Percentiles rank a stretch among this genome's conserved stretches.
These are phyloP conservation scores for Lepidotrigona ventralis DNA, from an alignment of 1,140 invertebrate genomes.

Conservation along the genomic window DNA sequence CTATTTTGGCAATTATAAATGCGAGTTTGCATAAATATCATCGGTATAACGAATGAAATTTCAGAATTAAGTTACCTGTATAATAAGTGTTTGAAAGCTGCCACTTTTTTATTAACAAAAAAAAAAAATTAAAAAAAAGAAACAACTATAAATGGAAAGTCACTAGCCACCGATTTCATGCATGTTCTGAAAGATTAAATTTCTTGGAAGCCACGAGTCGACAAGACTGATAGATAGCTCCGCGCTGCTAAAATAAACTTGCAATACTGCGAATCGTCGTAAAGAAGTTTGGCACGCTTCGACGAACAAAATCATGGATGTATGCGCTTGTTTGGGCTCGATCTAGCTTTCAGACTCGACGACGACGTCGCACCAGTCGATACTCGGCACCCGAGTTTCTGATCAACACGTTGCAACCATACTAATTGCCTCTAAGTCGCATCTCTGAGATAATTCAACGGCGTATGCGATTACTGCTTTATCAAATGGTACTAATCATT, in stretches of 20 bases:
- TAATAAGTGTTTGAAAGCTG: too few relatives aligned
- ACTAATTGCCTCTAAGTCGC: too few relatives aligned
- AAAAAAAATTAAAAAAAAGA: neutral
- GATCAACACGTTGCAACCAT: too few relatives aligned
- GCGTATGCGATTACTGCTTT: too few relatives aligned
- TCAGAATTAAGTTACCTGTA: too few relatives aligned
- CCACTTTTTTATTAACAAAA: neutral
- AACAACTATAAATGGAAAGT: neutral
- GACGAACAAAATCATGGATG: slow-evolving; percentile 1
- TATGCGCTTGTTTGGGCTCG: slow-evolving; percentile 16
- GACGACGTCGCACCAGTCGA: slow-evolving; percentile 34
- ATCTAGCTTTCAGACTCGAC: neutral
- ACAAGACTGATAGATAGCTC: neutral
- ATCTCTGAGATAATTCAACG: too few relatives aligned
- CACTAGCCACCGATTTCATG: neutral
- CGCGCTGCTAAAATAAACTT: slow-evolving; percentile 19
- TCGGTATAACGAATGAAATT: too few relatives aligned
- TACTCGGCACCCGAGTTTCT: too few relatives aligned
- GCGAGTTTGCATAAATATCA: too few relatives aligned
- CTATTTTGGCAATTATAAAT: too few relatives aligned
- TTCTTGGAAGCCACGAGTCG: neutral
- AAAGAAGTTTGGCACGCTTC: slow-evolving; percentile 52
- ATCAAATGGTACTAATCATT: too few relatives aligned
- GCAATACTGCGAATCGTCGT: slow-evolving; percentile 19
- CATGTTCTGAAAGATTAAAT: neutral